Base-by-base conservation (phyloP, 2,888 invertebrate genomes). In the Andrena fulva region DNA sequence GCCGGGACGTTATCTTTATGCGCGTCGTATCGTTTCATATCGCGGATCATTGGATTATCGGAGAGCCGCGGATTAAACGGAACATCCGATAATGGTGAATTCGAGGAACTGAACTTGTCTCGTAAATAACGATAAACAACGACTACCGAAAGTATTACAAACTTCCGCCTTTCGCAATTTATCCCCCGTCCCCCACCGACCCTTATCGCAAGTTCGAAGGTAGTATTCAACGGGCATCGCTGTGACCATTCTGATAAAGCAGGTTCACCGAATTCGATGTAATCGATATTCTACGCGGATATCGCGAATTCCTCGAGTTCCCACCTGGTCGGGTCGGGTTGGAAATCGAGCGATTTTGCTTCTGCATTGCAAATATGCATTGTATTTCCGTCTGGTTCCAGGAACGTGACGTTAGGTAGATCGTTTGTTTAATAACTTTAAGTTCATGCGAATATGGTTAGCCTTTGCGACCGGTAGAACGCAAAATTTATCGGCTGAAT, bases 11-110 rank as follows among this genome's bases (percentile, higher is more conserved):
- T 87, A 87, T 87, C 87, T 87, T 87, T 87, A 87, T 87, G 63
- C 64, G 68, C 60, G 71, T 71, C 70, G 85, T 84, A 81, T 85
- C 84, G 77, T 84, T 69, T 75, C 77, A 54, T 77, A 88, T 82
- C 79, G 76, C 73, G 86, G 77, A 87, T 87, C 85, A 84, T 77
- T 72, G 66, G 81, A 79, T 79, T 60, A 74, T 84, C 79, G 84
- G 56, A 33, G 54, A 24, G 59, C 63, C 63, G 10, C 68, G 70
- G 83, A 72, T 66, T 63, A 71, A 84, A 64, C 76, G 81, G 52
- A 82, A 75, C 75, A 82, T 75, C 31, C 82, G 87, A 84, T 87
- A 88, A 86, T 87, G 86, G 86, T 73, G 81, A 85, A 87, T 82
- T 82, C 74, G 85, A 75, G 77, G 84, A 79, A 82, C 84, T 77